Conservation (phyloP, 2,113 vertebrate genomes). For the Bettongia penicillata region DNA sequence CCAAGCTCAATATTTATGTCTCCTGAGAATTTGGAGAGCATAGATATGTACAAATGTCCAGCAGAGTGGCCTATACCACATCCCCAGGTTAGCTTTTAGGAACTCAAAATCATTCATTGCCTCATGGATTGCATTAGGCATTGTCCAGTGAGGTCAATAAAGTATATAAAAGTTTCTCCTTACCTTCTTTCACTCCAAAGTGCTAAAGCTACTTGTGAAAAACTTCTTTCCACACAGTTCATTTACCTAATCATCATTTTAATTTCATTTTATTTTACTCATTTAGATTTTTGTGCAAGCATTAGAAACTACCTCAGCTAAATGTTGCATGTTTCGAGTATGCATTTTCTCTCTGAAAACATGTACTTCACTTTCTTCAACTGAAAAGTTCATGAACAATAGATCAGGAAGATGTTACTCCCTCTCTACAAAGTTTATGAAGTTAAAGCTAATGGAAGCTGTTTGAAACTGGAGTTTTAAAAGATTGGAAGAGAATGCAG, state of each 20-base stretch:
- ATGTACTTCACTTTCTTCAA: constrained; percentile 59
- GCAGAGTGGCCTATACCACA: not conserved
- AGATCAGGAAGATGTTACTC: constrained; percentile 31
- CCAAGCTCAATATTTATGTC: not conserved
- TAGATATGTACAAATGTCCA: not conserved
- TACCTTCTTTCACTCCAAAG: constrained; percentile 32
- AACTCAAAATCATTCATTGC: not conserved
- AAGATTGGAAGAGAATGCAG: constrained; percentile 6
- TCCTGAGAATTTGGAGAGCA: not conserved
- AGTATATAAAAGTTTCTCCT: not conserved
- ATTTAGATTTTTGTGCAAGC: constrained; percentile 22
- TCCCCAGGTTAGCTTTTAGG: not conserved
- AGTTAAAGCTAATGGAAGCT: constrained; percentile 14
- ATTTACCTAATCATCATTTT: constrained; percentile 14
- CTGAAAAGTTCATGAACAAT: constrained; percentile 27
- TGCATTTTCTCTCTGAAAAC: not conserved
- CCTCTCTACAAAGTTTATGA: not conserved
- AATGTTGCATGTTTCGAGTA: not conserved
- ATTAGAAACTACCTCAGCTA: not conserved
- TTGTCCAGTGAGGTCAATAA: not conserved
- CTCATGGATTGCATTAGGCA: not conserved
- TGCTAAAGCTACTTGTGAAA: not conserved
- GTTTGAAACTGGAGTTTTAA: constrained; percentile 57
- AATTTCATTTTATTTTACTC: constrained; percentile 25
- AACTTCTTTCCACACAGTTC: constrained; percentile 14